Evolutionary conservation across 1,140 invertebrate species (phyloP), one percentile per base, ranked within the genome.

Genomic region (Drosophila melanica): DNA sequence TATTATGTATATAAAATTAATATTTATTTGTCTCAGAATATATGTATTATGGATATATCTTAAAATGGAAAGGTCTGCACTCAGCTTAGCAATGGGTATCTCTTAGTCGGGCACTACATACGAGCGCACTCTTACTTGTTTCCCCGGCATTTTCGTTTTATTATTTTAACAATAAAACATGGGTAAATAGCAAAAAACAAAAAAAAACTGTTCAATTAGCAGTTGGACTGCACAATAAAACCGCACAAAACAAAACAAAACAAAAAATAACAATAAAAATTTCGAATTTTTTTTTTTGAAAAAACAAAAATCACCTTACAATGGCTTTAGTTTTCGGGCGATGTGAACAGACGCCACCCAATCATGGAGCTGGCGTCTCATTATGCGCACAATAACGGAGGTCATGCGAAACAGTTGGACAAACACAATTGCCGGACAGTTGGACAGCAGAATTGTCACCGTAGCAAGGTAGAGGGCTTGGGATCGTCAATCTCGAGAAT

Each of bases 161-260:
- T 59, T 75, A 60, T 82, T n/a, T 39, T 66, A 77, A 74, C 81
- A 85, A 84, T 84, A 76, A 82, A 82, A 64, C 54, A 75, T 68
- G 57, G 44, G 27, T 67, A 57, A 60, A 70, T 42, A 59, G 47
- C 73, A 76, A 77, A 70, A 37, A 72, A 67, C 73, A 76, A 77
- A 70, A 37, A 72, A 67, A 85, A 64, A 74, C 57, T 42, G 75
- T 69, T 67, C 78, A 86, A 86, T 87, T 86, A 77, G 73, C 82
- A 64, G 68, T 67, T 80, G 73, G 42, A 65, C 42, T 64, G 39
- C 33, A 51, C 33, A 63, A 44, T 50, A 44, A 64, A 14, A 30
- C 9, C 27, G 27, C 27, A 27, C 33, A 35, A 33, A 33, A 8
- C 30, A 47, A 33, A 41, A 63, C n/a, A n/a, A n/a, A n/a, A n/a